Conservation (phyloP, 2,113 vertebrate species). For the Periophthalmodon schlosseri region DNA sequence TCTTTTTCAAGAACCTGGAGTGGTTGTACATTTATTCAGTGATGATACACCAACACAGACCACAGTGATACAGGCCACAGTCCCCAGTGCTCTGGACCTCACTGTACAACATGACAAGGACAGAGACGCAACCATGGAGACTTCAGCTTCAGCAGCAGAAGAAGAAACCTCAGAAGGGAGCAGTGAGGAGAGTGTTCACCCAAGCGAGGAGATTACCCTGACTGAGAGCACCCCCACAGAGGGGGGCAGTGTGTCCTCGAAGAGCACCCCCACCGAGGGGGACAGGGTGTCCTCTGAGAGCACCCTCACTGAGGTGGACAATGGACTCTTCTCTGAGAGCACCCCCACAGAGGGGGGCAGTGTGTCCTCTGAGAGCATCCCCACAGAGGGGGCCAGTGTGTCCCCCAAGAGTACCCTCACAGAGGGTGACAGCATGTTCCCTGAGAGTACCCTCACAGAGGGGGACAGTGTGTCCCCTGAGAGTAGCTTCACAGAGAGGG, state of each 20-base stretch:
- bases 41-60: conserved; percentile 12
- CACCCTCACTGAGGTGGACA: background rate
- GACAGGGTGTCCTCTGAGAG: background rate
- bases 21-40: background rate
- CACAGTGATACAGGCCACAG: background rate
- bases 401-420: background rate
- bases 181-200: background rate
- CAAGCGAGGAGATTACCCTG: background rate
- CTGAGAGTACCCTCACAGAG: background rate
- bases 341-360: background rate
- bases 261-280: background rate
- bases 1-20: conserved; percentile 35
- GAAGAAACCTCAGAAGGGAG: conserved; percentile 12
- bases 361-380: background rate
- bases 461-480: background rate
- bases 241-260: background rate
- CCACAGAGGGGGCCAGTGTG: background rate
- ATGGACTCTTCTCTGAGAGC: background rate
- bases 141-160: conserved; percentile 15
- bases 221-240: background rate
- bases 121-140: conserved; percentile 16
- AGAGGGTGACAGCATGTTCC: background rate
- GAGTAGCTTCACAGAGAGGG: background rate
- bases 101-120: conserved; percentile 28
- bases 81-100: conserved; percentile 26